These are phyloP conservation scores for Melanerpes aurifrons DNA, from an alignment of 2,113 vertebrate species.

Conservation along the genomic window DNA sequence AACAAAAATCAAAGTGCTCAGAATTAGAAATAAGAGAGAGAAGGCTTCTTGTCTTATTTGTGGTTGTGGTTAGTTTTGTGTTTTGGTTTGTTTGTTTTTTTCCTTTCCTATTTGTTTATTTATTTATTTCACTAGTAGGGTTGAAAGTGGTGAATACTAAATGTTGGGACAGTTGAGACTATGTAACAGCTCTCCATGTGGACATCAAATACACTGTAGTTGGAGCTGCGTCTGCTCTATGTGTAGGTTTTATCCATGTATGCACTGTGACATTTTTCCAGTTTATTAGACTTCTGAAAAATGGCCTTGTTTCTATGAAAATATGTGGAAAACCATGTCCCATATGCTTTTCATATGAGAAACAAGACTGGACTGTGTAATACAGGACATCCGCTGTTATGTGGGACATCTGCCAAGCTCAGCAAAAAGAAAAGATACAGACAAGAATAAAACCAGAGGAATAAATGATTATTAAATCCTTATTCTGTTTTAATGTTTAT, in stretches of 20 bases:
- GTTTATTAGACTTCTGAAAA: background rate
- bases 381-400: background rate
- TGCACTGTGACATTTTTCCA: background rate
- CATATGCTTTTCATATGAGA: constrained; percentile 27
- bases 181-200: background rate
- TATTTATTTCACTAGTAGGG: background rate
- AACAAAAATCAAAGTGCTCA: background rate
- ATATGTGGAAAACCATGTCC: background rate
- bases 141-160: background rate
- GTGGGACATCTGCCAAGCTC: background rate
- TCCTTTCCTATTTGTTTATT: background rate
- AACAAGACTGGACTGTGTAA: background rate
- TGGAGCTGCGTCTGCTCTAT: background rate
- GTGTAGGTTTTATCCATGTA: background rate
- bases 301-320: background rate
- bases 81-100: background rate
- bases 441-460: background rate
- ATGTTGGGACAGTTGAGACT: background rate
- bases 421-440: constrained; percentile 15
- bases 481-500: constrained; percentile 3
- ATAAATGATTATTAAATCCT: background rate
- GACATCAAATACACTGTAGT: background rate
- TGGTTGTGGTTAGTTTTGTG: background rate
- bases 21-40: background rate
- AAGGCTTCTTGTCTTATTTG: background rate